phyloP scores from a whole-genome alignment of 2,797 vertebrate genomes.

The Balearica regulorum region DNA sequence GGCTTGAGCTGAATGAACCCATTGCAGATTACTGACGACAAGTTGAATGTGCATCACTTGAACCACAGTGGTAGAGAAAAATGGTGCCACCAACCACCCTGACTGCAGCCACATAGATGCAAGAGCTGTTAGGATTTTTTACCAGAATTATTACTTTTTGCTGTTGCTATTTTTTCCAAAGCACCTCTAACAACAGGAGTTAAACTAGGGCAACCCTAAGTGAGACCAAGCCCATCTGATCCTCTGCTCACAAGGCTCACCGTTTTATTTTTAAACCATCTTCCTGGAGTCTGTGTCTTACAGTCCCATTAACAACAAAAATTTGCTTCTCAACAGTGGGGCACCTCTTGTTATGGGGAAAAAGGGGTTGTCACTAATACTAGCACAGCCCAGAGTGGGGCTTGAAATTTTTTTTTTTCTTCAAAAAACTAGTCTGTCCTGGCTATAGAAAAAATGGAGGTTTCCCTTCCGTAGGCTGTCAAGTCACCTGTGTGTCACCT shows the following conservation, averaged over 20 bases:
- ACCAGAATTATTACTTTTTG: background rate
- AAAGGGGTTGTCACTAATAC: background rate
- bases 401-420: background rate
- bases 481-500: background rate
- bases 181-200: background rate
- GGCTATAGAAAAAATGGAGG: background rate
- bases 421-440: background rate
- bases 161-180: background rate
- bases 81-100: background rate
- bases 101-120: background rate
- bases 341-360: rapidly evolving
- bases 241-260: background rate
- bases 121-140: background rate
- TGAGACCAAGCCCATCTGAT: background rate
- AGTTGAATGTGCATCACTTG: background rate
- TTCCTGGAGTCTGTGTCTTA: background rate
- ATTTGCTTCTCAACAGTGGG: background rate
- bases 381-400: background rate
- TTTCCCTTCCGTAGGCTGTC: background rate
- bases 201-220: background rate
- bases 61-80: background rate
- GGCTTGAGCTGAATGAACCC: background rate
- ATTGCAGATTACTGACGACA: background rate
- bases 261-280: background rate
- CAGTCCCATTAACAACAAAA: background rate